Evolutionary conservation across 2,888 invertebrate species (phyloP).

Genomic region (Megamerina dolium): DNA sequence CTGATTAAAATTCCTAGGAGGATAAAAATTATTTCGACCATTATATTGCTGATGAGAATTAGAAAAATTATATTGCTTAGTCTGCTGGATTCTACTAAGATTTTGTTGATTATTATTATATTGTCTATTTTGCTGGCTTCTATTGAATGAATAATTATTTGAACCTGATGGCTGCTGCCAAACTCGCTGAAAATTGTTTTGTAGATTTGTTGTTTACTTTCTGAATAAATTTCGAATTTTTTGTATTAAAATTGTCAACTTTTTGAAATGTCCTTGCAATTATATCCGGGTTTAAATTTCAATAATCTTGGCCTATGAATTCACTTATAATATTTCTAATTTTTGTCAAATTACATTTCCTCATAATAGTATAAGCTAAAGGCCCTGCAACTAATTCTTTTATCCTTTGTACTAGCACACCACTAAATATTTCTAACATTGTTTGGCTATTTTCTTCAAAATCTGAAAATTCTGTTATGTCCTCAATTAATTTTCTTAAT

Average conservation of each 20-base stretch:
- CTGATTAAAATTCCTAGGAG: background rate
- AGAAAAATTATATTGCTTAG: conserved; percentile 2
- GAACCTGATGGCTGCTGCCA: too few relatives aligned
- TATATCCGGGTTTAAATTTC: background rate
- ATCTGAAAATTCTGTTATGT: conserved; percentile 10
- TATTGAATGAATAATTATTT: background rate
- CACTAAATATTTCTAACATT: conserved; percentile 8
- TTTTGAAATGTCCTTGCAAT: too few relatives aligned
- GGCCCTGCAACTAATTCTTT: conserved; percentile 10
- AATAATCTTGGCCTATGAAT: conserved; percentile 6
- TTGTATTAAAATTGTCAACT: background rate
- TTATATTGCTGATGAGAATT: background rate
- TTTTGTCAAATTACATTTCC: conserved; percentile 5
- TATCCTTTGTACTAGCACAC: conserved; percentile 9
- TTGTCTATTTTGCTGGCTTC: background rate
- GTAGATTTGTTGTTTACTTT: background rate
- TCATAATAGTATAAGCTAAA: conserved; percentile 7
- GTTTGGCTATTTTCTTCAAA: conserved; percentile 7
- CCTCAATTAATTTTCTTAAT: conserved; percentile 8
- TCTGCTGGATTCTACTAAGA: background rate
- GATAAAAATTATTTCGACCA: background rate
- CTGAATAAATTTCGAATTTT: background rate
- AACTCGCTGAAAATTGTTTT: too few relatives aligned
- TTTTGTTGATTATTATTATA: background rate
- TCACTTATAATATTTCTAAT: conserved; percentile 1